These are phyloP conservation scores for Deilephila elpenor DNA, from an alignment of 2,888 invertebrate species.

Conservation along the genomic window DNA sequence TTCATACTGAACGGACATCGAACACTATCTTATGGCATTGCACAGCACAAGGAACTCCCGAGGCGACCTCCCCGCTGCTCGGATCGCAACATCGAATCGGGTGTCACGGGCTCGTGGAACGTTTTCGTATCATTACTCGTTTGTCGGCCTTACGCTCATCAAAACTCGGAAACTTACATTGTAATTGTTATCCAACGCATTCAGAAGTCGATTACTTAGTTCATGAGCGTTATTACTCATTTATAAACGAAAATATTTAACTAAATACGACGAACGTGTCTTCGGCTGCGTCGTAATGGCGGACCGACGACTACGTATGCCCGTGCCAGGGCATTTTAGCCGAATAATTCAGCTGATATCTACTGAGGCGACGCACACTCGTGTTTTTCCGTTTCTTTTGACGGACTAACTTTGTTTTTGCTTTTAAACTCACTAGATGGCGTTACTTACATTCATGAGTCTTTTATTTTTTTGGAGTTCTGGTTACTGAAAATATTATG, in stretches of 20 bases:
- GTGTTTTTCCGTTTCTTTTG: constrained; percentile 85
- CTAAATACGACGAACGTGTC: constrained; percentile 86
- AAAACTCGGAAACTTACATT: constrained; percentile 93
- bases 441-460: constrained; percentile 34
- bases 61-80: constrained; percentile 72
- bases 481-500: background rate
- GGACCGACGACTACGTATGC: constrained; percentile 86
- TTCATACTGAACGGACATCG: constrained; percentile 52
- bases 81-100: constrained; percentile 78
- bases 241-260: constrained; percentile 87
- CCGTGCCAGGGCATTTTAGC: constrained; percentile 86
- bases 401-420: constrained; percentile 66
- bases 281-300: constrained; percentile 85
- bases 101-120: constrained; percentile 83
- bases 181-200: constrained; percentile 98
- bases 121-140: constrained; percentile 76
- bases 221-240: constrained; percentile 94
- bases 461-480: too few species aligned
- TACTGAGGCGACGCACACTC: constrained; percentile 83
- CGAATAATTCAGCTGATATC: constrained; percentile 86
- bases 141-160: constrained; percentile 73
- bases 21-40: constrained; percentile 53
- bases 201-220: constrained; percentile 97
- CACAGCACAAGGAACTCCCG: constrained; percentile 56
- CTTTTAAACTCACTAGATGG: constrained; percentile 60